Evolutionary conservation across 2,797 vertebrate genomes (phyloP), one percentile per base, ranked within the genome.

Genomic region (Poliocrania exsul): DNA sequence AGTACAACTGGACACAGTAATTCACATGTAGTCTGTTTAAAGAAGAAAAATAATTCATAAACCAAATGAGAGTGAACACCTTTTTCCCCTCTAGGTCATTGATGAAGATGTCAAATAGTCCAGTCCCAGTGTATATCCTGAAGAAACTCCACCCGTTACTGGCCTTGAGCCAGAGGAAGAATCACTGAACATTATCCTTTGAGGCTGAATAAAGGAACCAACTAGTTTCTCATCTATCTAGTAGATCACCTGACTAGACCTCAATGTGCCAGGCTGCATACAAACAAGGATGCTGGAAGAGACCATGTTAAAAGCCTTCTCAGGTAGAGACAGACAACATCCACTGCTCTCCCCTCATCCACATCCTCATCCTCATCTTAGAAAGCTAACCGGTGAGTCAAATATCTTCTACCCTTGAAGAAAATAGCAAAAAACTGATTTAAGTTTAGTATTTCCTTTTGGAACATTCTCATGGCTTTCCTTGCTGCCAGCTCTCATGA

Each of bases 21-120:
- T 60, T 47, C 26, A 23, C 38, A 61, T 0, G 0, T 42, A 15
- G 7, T 37, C 38, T 46, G 13, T 24, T 10, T 35, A 70, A 89
- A 60, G 33, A 69, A 33, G 31, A 88, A 88, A 81, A 81, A 35
- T 70, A 10, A 25, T 10, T 57, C 29, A 46, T 28, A 31, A 66
- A 49, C 3, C 2, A 4, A 38, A 16, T 53, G 12, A 42, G 5
- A 78, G 2, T 4, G 4, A 21, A 24, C 20, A 56, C 4, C 2
- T 3, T 29, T 37, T 57, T 18, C 7, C 28, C 29, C 13, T 67
- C 31, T 47, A 18, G 24, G 18, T 38, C 20, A 21, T 4, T n/a
- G 20, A 54, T 24, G 28, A 35, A 71, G 20, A 11, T 54, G 6
- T 35, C 42, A 51, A 60, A 66, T 21, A 40, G 19, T 29, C 38